Evolutionary conservation across 2,797 vertebrate genomes (phyloP).

Genomic region (Schizopygopsis pylzovi): DNA sequence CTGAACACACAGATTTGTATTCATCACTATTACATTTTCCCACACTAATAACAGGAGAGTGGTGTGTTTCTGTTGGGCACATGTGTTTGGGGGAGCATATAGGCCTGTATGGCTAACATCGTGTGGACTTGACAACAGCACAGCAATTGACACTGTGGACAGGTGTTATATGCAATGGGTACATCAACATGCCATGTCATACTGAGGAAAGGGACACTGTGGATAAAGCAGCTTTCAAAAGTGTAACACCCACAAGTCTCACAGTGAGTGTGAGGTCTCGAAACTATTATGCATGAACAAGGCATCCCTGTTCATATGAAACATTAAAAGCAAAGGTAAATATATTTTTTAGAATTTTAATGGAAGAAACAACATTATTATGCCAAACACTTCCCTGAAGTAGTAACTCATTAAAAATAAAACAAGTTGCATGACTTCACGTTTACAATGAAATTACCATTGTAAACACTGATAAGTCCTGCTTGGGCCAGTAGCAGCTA

Average conservation of each 20-base stretch:
- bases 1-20: too few relatives aligned
- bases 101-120: not conserved
- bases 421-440: not conserved
- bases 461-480: not conserved
- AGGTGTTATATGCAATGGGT: constrained; percentile 11
- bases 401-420: not conserved
- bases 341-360: not conserved
- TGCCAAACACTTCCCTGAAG: not conserved
- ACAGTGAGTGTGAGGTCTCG: constrained; percentile 3
- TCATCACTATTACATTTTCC: not conserved
- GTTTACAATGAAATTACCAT: not conserved
- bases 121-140: not conserved
- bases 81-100: not conserved
- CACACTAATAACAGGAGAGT: not conserved
- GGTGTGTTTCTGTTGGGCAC: not conserved
- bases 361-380: not conserved
- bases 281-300: constrained; percentile 5
- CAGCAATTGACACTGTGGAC: constrained; percentile 15
- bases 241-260: not conserved
- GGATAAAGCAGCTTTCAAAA: constrained; percentile 27
- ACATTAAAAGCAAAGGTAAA: not conserved
- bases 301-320: constrained; percentile 15
- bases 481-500: not conserved
- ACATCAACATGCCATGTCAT: not conserved
- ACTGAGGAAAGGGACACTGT: not conserved